Evolutionary conservation across 2,113 vertebrate genomes (phyloP).

Genomic region (Delphinus delphis): DNA sequence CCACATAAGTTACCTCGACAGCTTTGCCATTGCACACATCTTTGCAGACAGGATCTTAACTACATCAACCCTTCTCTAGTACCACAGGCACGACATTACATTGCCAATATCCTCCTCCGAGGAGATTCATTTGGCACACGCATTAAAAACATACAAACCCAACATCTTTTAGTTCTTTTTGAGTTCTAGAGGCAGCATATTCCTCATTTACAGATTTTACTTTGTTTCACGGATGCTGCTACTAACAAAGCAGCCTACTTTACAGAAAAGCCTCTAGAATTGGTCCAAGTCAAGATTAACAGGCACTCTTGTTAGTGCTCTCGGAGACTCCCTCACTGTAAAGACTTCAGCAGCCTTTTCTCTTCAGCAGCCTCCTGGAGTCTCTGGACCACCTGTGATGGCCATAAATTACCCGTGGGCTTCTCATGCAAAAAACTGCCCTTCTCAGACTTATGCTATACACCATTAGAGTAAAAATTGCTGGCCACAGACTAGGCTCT

Average conservation of each 20-base stretch:
- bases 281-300: neutral
- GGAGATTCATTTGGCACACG: neutral
- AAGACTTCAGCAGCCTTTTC: neutral
- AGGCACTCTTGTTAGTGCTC: neutral
- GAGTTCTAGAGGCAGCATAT: neutral
- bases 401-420: neutral
- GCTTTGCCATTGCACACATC: neutral
- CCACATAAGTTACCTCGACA: neutral
- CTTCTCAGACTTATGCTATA: neutral
- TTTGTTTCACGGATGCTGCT: neutral
- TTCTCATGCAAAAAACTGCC: neutral
- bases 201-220: neutral
- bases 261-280: neutral
- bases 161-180: neutral
- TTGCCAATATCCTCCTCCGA: neutral
- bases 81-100: neutral
- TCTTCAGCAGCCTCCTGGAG: neutral
- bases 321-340: neutral
- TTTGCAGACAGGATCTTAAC: neutral
- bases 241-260: neutral
- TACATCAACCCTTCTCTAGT: neutral
- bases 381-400: neutral
- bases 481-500: neutral
- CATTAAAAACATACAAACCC: neutral
- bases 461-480: neutral